Conservation (phyloP, 1,140 invertebrate genomes). For the Drosophila pandora region DNA sequence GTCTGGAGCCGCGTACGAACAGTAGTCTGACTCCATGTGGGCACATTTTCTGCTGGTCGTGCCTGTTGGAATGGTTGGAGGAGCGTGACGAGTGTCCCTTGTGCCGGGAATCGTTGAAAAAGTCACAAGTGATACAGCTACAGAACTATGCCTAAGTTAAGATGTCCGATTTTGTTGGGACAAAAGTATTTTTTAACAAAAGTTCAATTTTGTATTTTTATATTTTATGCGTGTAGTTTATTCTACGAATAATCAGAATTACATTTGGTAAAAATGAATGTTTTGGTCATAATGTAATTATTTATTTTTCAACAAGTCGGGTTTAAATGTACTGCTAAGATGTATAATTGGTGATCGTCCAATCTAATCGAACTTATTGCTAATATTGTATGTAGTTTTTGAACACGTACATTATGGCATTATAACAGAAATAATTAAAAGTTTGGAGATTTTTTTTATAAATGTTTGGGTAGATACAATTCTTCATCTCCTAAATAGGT, state of each 20-base stretch:
- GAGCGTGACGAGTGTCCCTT: slow-evolving; percentile 88
- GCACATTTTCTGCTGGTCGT: slow-evolving; percentile 95
- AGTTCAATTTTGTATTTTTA: not conserved
- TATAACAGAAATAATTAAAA: not conserved
- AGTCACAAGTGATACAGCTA: slow-evolving; percentile 75
- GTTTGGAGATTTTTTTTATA: not conserved
- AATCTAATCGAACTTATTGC: not conserved
- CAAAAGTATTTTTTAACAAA: no score
- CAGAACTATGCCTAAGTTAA: slow-evolving; percentile 67
- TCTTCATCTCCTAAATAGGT: not conserved
- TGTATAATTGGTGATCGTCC: not conserved
- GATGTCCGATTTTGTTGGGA: not conserved
- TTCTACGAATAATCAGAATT: not conserved
- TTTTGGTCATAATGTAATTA: no score
- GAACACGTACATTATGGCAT: not conserved
- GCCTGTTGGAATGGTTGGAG: slow-evolving; percentile 89
- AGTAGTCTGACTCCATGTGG: slow-evolving; percentile 92
- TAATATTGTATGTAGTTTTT: not conserved
- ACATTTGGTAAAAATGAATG: not conserved
- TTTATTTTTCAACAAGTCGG: no score
- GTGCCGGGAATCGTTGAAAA: slow-evolving; percentile 86
- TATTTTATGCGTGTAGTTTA: not conserved
- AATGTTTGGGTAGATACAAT: no score
- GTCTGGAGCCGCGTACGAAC: slow-evolving; percentile 88
- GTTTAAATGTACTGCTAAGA: not conserved